Base-by-base conservation (phyloP, 2,888 invertebrate genomes). In the Allacma fusca region DNA sequence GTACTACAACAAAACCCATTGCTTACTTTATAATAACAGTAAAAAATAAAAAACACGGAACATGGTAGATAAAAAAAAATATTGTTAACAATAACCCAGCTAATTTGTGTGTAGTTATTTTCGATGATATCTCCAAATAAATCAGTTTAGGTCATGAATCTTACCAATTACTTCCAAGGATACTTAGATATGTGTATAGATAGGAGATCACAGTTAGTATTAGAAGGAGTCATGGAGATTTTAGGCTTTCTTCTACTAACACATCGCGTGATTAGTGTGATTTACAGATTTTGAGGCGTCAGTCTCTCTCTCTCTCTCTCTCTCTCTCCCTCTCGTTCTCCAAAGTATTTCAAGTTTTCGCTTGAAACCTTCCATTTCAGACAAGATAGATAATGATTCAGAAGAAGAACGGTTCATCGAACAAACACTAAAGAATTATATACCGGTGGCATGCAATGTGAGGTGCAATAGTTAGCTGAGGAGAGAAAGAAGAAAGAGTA, bases 271-370 rank as follows among this genome's bases (percentile, higher is more conserved):
- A 71, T 71, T 71, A 71, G 71, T 57, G 71, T 71, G 71, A 71
- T 71, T 71, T 71, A 71, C 71, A 71, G 71, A 71, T 71, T 71
- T 70, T 71, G 5, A 71, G 71, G 71, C 71, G 73, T 43, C 62
- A 73, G 59, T 34, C 62, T 50, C 40, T 40, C n/a, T n/a, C n/a
- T 34, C 34, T 34, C 9, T 34, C 34, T 34, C 34, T 34, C 34
- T 34, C 34, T 34, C 34, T 34, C 34, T 34, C 34, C 9, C 34
- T 7, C 34, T 50, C 50, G 4, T n/a, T 50, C 23, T 64, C 23
- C 16, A 64, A n/a, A 72, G 19, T 21, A 73, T 73, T 73, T 73
- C 62, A 62, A 73, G 59, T 73, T 73, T 73, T 73, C 73, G 34
- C 73, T 73, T 62, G n/a, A 73, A 73, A 59, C 73, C 73, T 62